Evolutionary conservation across 1,140 invertebrate species (phyloP), one percentile per base, ranked within the genome.

Genomic region (Micrasema minimum): DNA sequence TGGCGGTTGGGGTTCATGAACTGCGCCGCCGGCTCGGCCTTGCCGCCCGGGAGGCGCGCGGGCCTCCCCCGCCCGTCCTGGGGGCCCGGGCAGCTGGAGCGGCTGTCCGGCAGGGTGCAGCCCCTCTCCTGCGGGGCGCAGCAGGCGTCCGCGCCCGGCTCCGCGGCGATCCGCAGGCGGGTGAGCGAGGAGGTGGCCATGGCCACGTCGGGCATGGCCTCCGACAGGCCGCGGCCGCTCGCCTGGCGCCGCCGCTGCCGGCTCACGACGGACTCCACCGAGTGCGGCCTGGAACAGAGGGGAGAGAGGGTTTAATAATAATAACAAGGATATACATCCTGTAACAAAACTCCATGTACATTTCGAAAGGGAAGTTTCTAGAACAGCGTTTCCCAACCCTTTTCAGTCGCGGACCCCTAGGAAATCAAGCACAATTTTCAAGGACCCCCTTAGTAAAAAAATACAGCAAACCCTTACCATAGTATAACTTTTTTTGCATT

Each of bases 141-240:
- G 3, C n/a, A 20, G 16, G 53, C n/a, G n/a, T 45, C 57, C 20
- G 16, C 2, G 22, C 5, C 0, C n/a, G 45, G 11, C 16, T 45
- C 45, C 22, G 50, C 9, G 10, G 45, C 38, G 61, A 26, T 45
- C 1, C 90, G 89, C 55, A 92, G 83, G 70, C 90, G 89, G 11
- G 87, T 87, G 43, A 93, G 83, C 0, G 91, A 91, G 2, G 90
- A 87, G 0, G 92, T 93, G 35, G 92, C 92, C 91, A 94, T 93
- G n/a, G 93, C 92, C 51, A 95, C 93, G 80, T 95, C 93, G 1
- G 93, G 93, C 90, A 95, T 93, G 76, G 92, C 89, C 72, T 92
- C 92, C 55, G 92, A 93, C 37, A 94, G 81, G 18, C 71, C 73
- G 41, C 73, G 73, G 23, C 64, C 66, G 14, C 45, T 51, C 31